Percentiles rank a stretch among this genome's conserved stretches.
phyloP scores from a whole-genome alignment of 2,113 vertebrate genomes.

The Elanoides forficatus region DNA sequence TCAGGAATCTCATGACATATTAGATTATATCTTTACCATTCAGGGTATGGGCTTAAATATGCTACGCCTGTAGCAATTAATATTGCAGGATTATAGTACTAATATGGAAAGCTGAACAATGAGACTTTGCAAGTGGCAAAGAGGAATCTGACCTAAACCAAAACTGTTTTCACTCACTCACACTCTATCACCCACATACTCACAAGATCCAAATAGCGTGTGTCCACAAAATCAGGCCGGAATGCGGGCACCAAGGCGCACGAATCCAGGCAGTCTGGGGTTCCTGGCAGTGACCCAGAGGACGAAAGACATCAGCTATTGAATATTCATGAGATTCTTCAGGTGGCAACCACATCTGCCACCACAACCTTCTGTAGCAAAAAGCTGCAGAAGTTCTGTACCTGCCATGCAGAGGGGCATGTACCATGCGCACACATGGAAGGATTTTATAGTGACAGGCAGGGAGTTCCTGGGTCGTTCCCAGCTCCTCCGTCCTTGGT shows the following conservation, averaged over 20 bases:
- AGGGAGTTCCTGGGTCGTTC: not conserved
- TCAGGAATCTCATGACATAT: not conserved
- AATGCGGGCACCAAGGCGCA: not conserved
- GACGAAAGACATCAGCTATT: not conserved
- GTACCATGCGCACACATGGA: rapidly evolving
- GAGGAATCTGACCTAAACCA: not conserved
- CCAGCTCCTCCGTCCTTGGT: not conserved
- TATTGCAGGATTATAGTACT: not conserved
- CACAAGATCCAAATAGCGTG: not conserved
- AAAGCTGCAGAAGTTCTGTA: not conserved
- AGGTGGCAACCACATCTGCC: not conserved
- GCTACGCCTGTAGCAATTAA: not conserved
- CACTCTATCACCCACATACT: not conserved
- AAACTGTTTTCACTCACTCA: not conserved
- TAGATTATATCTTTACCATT: not conserved
- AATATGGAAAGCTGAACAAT: not conserved
- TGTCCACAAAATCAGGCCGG: rapidly evolving
- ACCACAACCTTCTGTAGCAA: rapidly evolving
- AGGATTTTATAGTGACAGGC: not conserved
- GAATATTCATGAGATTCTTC: not conserved
- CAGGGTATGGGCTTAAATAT: not conserved
- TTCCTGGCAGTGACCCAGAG: not conserved
- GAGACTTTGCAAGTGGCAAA: not conserved
- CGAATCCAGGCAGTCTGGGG: not conserved
- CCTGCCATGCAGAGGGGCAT: not conserved